A percentile compares a stretch with the other conserved stretches of the same genome.
Conservation (phyloP, 1,140 invertebrate genomes). For the Hylyphantes graminicola region DNA sequence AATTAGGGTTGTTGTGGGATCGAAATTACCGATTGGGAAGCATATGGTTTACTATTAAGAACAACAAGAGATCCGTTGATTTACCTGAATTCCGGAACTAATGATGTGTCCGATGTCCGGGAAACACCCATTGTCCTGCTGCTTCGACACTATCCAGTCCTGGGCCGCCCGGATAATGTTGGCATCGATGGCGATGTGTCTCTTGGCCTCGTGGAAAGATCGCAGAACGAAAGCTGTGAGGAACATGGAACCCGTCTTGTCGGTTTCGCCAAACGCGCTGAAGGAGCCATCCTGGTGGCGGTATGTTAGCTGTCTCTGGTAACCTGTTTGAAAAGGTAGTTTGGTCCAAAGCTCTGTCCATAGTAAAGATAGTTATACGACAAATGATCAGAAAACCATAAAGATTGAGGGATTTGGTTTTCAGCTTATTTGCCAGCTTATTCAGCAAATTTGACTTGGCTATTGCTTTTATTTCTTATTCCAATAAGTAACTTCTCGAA, state of each 20-base stretch:
- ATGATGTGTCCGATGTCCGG: constrained; percentile 51
- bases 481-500: too few relatives aligned
- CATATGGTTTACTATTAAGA: not conserved
- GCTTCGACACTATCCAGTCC: constrained; percentile 69
- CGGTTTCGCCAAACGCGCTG: constrained; percentile 79
- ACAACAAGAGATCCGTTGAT: not conserved
- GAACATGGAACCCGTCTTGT: constrained; percentile 79
- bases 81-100: constrained; percentile 51
- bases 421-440: too few relatives aligned
- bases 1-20: not conserved
- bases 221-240: constrained; percentile 83
- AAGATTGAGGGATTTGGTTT: too few relatives aligned
- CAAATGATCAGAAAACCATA: too few relatives aligned
- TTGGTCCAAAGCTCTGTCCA: too few relatives aligned
- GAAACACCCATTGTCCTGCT: constrained; percentile 47
- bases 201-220: constrained; percentile 76
- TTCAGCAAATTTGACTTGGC: too few relatives aligned
- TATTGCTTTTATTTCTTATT: too few relatives aligned
- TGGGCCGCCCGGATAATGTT: constrained; percentile 67
- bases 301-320: constrained; percentile 81
- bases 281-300: constrained; percentile 81
- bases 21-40: not conserved
- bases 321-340: constrained; percentile 70
- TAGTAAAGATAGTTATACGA: too few relatives aligned
- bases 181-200: constrained; percentile 76